Base-by-base conservation (phyloP, 2,797 vertebrate genomes). In the Allobates femoralis region DNA sequence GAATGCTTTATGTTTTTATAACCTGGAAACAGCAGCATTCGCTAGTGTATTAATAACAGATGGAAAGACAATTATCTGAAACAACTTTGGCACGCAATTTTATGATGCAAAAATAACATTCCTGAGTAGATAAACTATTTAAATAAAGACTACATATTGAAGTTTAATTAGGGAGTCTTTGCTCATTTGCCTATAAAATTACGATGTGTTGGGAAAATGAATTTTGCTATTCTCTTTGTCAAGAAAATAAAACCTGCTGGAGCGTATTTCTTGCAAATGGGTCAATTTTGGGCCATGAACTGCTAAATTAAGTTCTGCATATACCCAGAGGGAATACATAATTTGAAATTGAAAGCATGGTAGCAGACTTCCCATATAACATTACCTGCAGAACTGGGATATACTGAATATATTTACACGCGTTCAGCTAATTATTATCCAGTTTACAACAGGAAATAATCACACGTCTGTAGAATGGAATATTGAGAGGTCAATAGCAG, bases 81-180 rank as follows among this genome's bases (percentile, higher is more conserved):
- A 84, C 85, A 88, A 81, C 71, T 76, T 81, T 84, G 86, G 56
- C 77, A 73, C 82, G n/a, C 77, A 66, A 18, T 75, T 88, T 88
- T 85, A 85, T 55, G 77, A 80, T 18, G 83, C 58, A 81, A 85
- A 69, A 81, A 79, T 67, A 85, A 41, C 83, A 58, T 76, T 55
- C 69, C 79, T 75, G 58, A 85, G 77, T 76, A 85, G 86, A 85
- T 88, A 85, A 88, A 81, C 67, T 81, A 88, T 81, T 87, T 88
- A 81, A 88, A 81, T 88, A 88, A 88, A 85, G 82, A 81, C 77
- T 75, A 85, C 77, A 80, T 64, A 88, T 81, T 81, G 83, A 73
- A 76, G 50, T 76, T 74, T 88, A 88, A 88, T 88, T 88, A 85
- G 82, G 79, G 58, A 77, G 69, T 50, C 58, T 87, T 56, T 66